Evolutionary conservation across 2,888 invertebrate species (phyloP), one percentile per base, ranked within the genome.

Genomic region (Tigriopus californicus): DNA sequence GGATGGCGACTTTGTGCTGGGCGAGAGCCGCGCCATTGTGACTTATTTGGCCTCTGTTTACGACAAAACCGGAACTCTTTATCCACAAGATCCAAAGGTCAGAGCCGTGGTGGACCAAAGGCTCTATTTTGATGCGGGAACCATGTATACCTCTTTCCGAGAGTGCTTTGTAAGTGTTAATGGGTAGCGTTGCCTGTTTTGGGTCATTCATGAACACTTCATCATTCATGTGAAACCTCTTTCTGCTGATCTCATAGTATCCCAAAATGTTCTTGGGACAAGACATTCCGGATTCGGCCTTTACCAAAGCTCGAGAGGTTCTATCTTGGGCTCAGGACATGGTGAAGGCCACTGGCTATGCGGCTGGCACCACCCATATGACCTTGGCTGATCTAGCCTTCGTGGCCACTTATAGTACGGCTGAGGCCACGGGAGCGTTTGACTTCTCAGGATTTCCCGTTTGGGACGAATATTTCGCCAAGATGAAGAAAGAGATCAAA

Each of bases 71-170:
- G 49, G 52, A n/a, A 52, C 33, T n/a, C 51, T 59, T 2, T 59
- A 59, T 25, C 59, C 59, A 18, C 4, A 56, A 63, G 82, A 84
- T 62, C 74, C 80, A 1, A 77, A 78, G 69, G 68, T 76, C 64
- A 77, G 86, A 62, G 85, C 85, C 0, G 69, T 83, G 58, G 80
- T 88, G 3, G 86, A 88, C 70, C 85, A 85, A 65, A 77, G 85
- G 5, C 71, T 86, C 44, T 82, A 82, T 66, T 87, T 86, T 70
- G 84, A 85, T 67, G 73, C 85, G 67, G 83, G 83, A 24, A 82
- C 80, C 0, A 72, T 90, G 5, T 85, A 81, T 71, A 74, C 77
- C 62, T 33, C 42, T 24, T 53, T 54, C 41, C 40, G 54, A 54
- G 54, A 54, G 11, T 40, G 41, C 41, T 33, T 54, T 15, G 54